A percentile compares a stretch with the other conserved stretches of the same genome.
Evolutionary conservation across 2,113 vertebrate genomes (phyloP).

Genomic region (Egretta garzetta): DNA sequence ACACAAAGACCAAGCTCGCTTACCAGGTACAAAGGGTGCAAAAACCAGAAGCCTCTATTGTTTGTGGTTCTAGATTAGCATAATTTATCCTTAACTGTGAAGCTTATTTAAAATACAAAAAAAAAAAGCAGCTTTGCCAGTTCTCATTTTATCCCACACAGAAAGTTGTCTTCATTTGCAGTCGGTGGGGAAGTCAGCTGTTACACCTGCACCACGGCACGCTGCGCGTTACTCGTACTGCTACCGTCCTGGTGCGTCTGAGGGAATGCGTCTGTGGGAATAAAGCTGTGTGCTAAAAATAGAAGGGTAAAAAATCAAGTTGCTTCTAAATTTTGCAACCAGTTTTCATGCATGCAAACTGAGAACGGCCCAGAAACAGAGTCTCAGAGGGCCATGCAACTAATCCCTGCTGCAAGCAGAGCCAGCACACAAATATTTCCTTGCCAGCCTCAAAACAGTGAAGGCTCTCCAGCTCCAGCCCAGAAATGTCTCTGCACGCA

Average conservation of each 20-base stretch:
- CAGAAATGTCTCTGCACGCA: rapidly evolving
- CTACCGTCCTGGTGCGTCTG: background rate
- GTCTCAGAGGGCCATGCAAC: rapidly evolving
- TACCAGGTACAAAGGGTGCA: background rate
- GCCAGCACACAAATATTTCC: background rate
- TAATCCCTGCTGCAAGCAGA: background rate
- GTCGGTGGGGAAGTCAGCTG: background rate
- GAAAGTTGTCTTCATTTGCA: background rate
- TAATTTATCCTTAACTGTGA: background rate
- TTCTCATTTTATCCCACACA: constrained; percentile 25
- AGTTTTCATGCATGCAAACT: background rate
- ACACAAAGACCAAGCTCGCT: background rate
- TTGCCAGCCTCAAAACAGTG: background rate
- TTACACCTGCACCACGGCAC: background rate
- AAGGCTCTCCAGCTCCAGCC: background rate
- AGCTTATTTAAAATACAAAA: constrained; percentile 1
- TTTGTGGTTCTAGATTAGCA: background rate
- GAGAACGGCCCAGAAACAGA: background rate
- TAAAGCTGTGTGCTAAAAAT: background rate
- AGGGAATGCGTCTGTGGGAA: background rate
- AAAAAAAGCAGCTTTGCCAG: constrained; percentile 26
- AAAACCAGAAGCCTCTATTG: background rate
- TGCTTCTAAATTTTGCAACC: background rate
- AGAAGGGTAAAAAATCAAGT: background rate
- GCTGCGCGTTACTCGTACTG: background rate